Percentiles rank a stretch among this genome's conserved stretches.
These are phyloP conservation scores for Anoplopoma fimbria DNA, from an alignment of 2,113 vertebrate species.

Conservation along the genomic window DNA sequence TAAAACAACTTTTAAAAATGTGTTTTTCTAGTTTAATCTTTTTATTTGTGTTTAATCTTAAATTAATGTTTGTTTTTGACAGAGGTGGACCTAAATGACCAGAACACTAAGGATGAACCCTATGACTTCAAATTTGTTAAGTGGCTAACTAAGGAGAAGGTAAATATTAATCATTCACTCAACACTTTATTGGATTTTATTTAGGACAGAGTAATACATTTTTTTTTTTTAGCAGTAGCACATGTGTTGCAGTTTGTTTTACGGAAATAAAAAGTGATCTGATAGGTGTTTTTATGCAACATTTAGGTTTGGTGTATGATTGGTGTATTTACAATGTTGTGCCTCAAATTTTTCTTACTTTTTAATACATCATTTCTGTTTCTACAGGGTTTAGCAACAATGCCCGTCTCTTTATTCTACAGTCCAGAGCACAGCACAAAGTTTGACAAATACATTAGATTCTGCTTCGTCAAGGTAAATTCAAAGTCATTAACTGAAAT, in stretches of 20 bases:
- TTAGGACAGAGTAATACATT: not conserved
- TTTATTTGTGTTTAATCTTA: not conserved
- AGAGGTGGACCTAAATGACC: slow-evolving; percentile 86
- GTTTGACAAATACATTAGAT: slow-evolving; percentile 90
- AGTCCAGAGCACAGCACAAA: slow-evolving; percentile 84
- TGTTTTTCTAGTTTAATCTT: not conserved
- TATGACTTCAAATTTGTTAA: slow-evolving; percentile 89
- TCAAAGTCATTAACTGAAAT: not conserved
- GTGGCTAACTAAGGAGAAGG: slow-evolving; percentile 95
- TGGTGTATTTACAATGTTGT: no score
- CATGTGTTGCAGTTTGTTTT: no score
- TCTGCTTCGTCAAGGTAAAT: slow-evolving; percentile 96
- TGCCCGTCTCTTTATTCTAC: slow-evolving; percentile 91
- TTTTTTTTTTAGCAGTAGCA: no score
- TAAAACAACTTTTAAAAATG: no score
- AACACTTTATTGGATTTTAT: not conserved
- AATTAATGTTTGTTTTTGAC: slow-evolving; percentile 1
- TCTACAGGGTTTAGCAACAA: slow-evolving; percentile 88
- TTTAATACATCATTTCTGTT: not conserved
- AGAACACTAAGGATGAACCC: slow-evolving; percentile 72
- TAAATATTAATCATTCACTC: slow-evolving; percentile 44
- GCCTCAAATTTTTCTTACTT: not conserved
- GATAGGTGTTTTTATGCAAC: no score
- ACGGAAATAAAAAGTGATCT: no score
- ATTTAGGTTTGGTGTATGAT: no score